Percentiles rank a stretch among this genome's conserved stretches.
These are phyloP conservation scores for Trilocha varians DNA, from an alignment of 2,888 invertebrate genomes.

Conservation along the genomic window DNA sequence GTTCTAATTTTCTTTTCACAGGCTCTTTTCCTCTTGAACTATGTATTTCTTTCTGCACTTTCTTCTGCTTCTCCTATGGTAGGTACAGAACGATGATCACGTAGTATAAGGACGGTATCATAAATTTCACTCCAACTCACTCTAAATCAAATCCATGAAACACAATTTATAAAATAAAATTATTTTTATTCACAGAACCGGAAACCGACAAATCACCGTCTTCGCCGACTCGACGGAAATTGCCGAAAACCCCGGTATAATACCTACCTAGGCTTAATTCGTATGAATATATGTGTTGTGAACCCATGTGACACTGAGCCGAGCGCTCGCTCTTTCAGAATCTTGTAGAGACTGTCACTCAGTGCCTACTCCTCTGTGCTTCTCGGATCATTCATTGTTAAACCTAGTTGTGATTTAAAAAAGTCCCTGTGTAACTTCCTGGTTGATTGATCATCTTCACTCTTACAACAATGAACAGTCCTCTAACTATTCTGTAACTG, in stretches of 20 bases:
- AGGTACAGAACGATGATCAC: background rate
- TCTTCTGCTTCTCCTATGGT: conserved; percentile 1
- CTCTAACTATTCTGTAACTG: no score
- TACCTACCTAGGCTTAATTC: conserved; percentile 72
- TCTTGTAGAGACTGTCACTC: conserved; percentile 68
- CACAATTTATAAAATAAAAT: conserved; percentile 32
- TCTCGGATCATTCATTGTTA: conserved; percentile 43
- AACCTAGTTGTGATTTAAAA: conserved; percentile 30
- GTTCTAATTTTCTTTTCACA: conserved; percentile 9
- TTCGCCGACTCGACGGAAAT: conserved; percentile 93
- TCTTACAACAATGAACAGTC: background rate
- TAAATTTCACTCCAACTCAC: no score
- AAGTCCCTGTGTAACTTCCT: conserved; percentile 29
- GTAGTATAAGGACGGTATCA: background rate
- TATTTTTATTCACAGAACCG: conserved; percentile 79
- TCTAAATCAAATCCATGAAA: no score
- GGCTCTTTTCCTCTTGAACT: conserved; percentile 15
- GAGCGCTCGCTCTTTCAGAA: conserved; percentile 48
- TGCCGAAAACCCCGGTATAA: conserved; percentile 98
- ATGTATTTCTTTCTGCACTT: conserved; percentile 2
- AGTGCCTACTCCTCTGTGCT: conserved; percentile 69
- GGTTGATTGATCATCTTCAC: conserved; percentile 39
- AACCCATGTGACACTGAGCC: conserved; percentile 63
- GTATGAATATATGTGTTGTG: conserved; percentile 73
- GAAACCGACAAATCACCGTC: conserved; percentile 90